These are phyloP conservation scores for Excalfactoria chinensis DNA, from an alignment of 2,113 vertebrate species.

Conservation along the genomic window DNA sequence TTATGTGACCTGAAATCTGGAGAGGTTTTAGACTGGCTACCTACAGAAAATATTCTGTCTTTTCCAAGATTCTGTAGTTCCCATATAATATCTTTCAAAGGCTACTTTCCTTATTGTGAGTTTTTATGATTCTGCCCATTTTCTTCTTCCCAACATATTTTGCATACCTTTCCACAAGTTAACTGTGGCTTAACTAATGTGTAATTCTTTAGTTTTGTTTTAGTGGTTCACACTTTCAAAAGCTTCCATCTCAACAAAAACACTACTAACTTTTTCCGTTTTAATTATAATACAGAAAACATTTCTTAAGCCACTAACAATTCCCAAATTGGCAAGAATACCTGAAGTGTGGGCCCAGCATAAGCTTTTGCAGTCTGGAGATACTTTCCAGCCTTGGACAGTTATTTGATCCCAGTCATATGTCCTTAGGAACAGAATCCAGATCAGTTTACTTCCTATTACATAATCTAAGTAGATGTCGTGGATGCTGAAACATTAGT, in stretches of 20 bases:
- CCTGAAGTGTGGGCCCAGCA: not conserved
- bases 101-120: not conserved
- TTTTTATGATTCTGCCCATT: not conserved
- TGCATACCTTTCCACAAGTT: not conserved
- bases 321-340: not conserved
- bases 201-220: not conserved
- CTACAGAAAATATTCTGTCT: not conserved
- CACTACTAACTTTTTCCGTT: not conserved
- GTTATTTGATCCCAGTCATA: conserved; percentile 54
- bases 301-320: not conserved
- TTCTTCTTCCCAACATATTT: not conserved
- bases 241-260: not conserved
- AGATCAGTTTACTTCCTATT: conserved; percentile 64
- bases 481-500: conserved; percentile 17
- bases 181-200: not conserved
- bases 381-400: conserved; percentile 23
- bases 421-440: conserved; percentile 40
- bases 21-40: not conserved
- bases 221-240: not conserved
- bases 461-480: conserved; percentile 43
- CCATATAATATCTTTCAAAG: not conserved
- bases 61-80: not conserved
- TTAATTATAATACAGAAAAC: not conserved
- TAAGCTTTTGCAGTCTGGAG: conserved; percentile 2
- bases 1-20: not conserved